Base-by-base conservation (phyloP, 2,113 vertebrate genomes). In the Fregata magnificens region DNA sequence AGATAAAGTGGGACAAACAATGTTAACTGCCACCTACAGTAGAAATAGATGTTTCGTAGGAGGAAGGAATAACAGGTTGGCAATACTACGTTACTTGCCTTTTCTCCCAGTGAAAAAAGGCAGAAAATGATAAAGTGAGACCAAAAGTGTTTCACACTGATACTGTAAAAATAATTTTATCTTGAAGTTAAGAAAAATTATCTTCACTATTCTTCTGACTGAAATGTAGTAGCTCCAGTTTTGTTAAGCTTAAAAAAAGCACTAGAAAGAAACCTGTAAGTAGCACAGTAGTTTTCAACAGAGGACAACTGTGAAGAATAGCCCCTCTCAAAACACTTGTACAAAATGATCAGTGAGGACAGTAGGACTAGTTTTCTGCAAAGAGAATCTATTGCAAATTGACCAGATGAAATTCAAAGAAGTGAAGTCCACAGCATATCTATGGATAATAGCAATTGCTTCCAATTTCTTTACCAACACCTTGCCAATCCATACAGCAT, bases 1-100 rank as follows among this genome's bases (percentile, higher is more conserved):
- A 97, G 89, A 95, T 86, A 92, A 97, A 96, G 71, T 91, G 87
- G 74, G 87, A 89, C 71, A 97, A 97, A 96, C 49, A 97, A 88
- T 73, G 69, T 90, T 94, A 97, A 91, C 90, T 95, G 62, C 42
- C 79, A 95, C 56, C 73, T 93, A 71, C 77, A 94, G 62, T 16
- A 90, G 91, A 92, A 80, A 95, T 83, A 96, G 66, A 49, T 59
- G 56, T 82, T 94, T 92, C 29, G 20, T 91, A 94, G 66, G 81
- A 95, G 93, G 82, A 45, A 87, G 76, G 76, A 94, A 92, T 82
- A 87, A 81, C 36, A 66, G 55, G 63, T 67, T 52, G 50, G n/a
- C 21, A 69, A 81, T 59, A 81, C 28, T 65, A 56, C 1, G 5
- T 53, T 78, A 65, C 42, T 65, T 81, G 53, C 34, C 49, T 79